These are phyloP conservation scores for Parthenolecanium corni DNA, from an alignment of 2,888 invertebrate species.

Conservation along the genomic window DNA sequence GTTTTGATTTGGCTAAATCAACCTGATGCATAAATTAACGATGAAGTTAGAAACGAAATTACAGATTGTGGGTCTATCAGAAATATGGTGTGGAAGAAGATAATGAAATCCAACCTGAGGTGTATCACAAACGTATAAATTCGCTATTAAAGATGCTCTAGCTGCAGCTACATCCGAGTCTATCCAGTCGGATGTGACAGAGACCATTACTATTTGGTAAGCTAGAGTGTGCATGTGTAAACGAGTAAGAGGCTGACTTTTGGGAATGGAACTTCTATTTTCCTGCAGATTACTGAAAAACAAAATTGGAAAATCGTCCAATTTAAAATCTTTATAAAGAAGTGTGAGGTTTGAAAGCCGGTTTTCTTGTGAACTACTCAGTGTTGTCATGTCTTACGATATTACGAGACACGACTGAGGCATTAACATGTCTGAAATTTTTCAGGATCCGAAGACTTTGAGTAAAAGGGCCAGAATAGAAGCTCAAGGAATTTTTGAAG, in stretches of 20 bases:
- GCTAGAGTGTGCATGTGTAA: conserved; percentile 77
- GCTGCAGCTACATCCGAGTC: conserved; percentile 67
- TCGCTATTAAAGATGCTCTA: conserved; percentile 69
- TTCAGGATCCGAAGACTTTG: no score
- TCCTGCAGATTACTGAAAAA: conserved; percentile 12
- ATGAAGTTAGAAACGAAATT: no score
- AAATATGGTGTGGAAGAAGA: no score
- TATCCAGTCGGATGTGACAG: conserved; percentile 58
- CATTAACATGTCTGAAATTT: no score
- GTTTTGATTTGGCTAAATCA: conserved; percentile 45
- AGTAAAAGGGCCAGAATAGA: no score
- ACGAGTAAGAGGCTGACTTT: conserved; percentile 51
- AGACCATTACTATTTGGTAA: conserved; percentile 70
- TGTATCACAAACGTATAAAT: conserved; percentile 67
- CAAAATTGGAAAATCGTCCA: background rate
- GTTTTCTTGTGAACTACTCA: no score
- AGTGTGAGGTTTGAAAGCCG: no score
- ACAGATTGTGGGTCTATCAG: no score
- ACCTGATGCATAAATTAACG: conserved; percentile 37
- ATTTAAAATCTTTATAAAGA: background rate
- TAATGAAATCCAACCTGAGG: conserved; percentile 44
- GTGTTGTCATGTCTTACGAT: no score
- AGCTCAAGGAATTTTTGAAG: no score
- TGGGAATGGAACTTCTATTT: background rate
- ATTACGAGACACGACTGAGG: no score